Base-by-base conservation (phyloP, 92 coral and sea anemone genomes). In the Phenganax marumi region DNA sequence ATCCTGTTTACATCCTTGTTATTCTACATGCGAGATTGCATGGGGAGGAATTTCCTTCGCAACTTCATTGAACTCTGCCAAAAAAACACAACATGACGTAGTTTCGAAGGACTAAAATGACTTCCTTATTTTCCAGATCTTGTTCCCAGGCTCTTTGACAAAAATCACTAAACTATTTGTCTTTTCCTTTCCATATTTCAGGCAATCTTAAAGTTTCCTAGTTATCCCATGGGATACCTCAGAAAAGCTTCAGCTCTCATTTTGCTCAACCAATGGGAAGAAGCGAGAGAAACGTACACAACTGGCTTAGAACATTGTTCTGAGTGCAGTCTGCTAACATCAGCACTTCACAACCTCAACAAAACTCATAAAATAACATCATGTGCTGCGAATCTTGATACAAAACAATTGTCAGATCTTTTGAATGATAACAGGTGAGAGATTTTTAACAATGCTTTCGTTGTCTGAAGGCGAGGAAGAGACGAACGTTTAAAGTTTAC, bases 241-340 rank as follows among this genome's bases (percentile, higher is more conserved):
- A 46, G 86, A 61, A 89, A 89, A 74, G 91, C 91, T 8, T 81
- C 87, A 12, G 91, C 88, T n/a, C 74, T 89, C 4, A 82, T 89
- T 48, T 56, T 89, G 23, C 85, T 85, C 46, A 70, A 89, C 80
- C 84, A 77, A 17, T 89, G 91, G 91, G 91, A 89, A 52, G 91
- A 89, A 80, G 91, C 91, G 22, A 89, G 83, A 63, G 49, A 78
- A 78, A 78, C 83, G 10, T 78, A 78, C 25, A 78, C n/a, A n/a
- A 78, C 83, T 61, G 83, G 83, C 2, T 18, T 78, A 16, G 83
- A 46, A 61, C n/a, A 63, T 46, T 78, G 83, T 63, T 49, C 55
- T 6, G 83, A 78, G 21, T 14, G 52, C 17, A 10, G 71, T 23
- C 65, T 78, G 26, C 12, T 78, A 46, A 78, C 1, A 62, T 78